These are phyloP conservation scores for Myioborus miniatus DNA, from an alignment of 2,797 vertebrate species.

Conservation along the genomic window DNA sequence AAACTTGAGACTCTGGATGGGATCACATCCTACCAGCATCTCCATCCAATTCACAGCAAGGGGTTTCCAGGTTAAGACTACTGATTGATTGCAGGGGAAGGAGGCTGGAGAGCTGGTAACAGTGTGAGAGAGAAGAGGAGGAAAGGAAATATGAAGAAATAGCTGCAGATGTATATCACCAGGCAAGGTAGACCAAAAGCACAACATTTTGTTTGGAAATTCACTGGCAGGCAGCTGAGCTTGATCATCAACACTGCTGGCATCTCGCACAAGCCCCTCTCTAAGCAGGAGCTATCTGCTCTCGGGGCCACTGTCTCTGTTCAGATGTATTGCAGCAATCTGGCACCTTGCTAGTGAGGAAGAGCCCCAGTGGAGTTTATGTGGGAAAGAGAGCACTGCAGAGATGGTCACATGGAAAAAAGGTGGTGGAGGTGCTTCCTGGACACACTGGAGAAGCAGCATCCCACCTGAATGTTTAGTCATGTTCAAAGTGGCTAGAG, in stretches of 20 bases:
- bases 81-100: background rate
- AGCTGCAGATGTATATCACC: background rate
- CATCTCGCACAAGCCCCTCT: background rate
- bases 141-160: background rate
- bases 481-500: background rate
- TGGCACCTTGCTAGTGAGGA: background rate
- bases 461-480: background rate
- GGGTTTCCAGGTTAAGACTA: background rate
- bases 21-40: background rate
- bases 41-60: background rate
- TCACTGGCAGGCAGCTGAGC: background rate
- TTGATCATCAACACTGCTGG: fast-evolving
- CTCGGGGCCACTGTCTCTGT: fast-evolving
- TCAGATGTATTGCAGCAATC: background rate
- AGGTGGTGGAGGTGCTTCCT: background rate
- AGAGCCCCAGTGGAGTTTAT: background rate
- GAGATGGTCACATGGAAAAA: background rate
- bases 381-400: background rate
- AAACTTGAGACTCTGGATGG: background rate
- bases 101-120: background rate
- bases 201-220: background rate
- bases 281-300: background rate
- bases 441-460: fast-evolving
- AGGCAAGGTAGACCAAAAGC: background rate
- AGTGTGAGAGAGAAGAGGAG: background rate